These are phyloP conservation scores for Sepioteuthis lessoniana DNA, from an alignment of 2,888 invertebrate genomes.

Conservation along the genomic window DNA sequence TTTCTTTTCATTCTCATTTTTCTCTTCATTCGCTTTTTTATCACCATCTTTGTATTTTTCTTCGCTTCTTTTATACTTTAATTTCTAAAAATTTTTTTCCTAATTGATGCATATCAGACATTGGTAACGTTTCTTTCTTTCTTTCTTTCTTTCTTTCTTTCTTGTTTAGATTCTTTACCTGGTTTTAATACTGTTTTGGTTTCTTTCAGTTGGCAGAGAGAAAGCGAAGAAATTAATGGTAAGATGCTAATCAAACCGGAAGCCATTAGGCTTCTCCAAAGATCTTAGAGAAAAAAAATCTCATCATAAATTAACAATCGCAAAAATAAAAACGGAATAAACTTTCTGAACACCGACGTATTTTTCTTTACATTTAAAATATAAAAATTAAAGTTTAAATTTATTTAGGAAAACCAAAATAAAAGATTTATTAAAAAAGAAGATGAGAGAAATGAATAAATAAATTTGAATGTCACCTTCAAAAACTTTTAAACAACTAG, in stretches of 20 bases:
- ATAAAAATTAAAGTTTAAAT: neutral
- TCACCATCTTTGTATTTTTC: too few species aligned
- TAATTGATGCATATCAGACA: too few species aligned
- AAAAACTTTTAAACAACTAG: too few species aligned
- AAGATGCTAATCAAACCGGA: conserved; percentile 2
- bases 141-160: neutral
- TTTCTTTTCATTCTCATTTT: too few species aligned
- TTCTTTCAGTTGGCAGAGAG: neutral
- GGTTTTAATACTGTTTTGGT: neutral
- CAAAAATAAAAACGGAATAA: neutral
- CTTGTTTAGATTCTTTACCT: neutral
- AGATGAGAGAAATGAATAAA: neutral
- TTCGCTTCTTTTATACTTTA: neutral
- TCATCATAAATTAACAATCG: neutral
- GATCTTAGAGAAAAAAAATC: neutral
- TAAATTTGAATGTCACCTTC: neutral
- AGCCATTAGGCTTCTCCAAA: conserved; percentile 13
- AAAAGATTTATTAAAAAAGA: neutral
- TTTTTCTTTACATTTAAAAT: neutral
- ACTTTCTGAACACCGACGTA: neutral
- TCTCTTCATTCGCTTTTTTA: too few species aligned
- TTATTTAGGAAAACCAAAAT: neutral
- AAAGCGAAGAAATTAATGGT: neutral
- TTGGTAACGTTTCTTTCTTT: neutral
- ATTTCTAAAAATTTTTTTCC: too few species aligned